Conservation (phyloP, 2,797 vertebrate species). For the Phrynocephalus forsythii region DNA sequence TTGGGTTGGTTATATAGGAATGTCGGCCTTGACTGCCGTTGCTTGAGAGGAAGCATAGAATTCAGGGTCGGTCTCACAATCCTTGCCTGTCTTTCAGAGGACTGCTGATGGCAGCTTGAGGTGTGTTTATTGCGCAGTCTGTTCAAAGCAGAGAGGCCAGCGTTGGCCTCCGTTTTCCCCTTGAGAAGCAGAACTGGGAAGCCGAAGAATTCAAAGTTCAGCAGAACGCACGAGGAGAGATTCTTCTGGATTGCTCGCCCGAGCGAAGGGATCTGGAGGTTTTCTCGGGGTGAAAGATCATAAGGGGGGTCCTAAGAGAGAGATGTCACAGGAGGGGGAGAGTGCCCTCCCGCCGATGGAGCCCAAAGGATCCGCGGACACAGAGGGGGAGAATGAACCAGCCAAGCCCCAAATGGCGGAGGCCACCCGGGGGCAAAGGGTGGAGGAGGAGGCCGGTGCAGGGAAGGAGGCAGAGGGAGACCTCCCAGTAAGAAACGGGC, state of each 20-base stretch:
- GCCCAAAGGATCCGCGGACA: background rate
- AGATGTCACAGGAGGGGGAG: background rate
- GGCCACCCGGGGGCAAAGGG: background rate
- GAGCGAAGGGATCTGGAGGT: no score
- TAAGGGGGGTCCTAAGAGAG: background rate
- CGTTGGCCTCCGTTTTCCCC: background rate
- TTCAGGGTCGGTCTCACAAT: background rate
- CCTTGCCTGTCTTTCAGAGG: background rate
- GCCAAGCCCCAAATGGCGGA: background rate
- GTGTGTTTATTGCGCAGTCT: no score
- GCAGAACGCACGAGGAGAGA: background rate
- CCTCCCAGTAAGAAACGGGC: background rate
- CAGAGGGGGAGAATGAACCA: background rate
- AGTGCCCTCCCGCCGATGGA: slow-evolving; percentile 29
- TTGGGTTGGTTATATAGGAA: background rate
- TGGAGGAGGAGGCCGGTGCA: rapidly evolving
- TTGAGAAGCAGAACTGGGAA: background rate
- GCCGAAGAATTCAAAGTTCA: background rate
- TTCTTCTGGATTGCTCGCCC: no score
- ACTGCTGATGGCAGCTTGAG: no score
- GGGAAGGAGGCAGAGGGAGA: background rate
- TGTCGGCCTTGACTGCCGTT: background rate
- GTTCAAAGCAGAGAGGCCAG: background rate
- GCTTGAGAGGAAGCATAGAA: background rate
- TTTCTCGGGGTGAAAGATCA: background rate